Evolutionary conservation across 2,113 vertebrate genomes (phyloP).

Genomic region (Calidris pugnax): DNA sequence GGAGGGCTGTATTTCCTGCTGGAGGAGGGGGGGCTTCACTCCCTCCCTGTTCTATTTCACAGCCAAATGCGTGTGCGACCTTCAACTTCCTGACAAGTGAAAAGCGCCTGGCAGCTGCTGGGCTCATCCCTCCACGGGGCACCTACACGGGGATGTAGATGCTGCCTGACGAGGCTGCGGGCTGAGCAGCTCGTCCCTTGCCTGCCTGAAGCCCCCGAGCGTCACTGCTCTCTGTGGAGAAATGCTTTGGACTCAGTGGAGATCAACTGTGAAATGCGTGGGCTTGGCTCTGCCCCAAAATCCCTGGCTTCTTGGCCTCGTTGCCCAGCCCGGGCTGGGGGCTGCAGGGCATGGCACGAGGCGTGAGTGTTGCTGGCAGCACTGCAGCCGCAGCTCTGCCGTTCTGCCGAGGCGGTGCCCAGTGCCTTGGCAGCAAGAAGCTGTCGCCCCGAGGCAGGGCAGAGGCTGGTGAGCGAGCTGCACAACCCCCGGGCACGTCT

Average conservation of each 20-base stretch:
- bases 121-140: slow-evolving; percentile 84
- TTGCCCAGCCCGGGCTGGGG: neutral
- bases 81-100: slow-evolving; percentile 93
- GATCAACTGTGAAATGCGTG: rapidly evolving
- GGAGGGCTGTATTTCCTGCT: neutral
- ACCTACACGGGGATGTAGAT: neutral
- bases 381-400: neutral
- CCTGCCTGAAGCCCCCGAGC: rapidly evolving
- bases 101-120: slow-evolving; percentile 82
- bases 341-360: neutral
- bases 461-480: neutral
- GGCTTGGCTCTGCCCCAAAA: neutral
- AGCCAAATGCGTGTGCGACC: slow-evolving; percentile 95
- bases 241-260: rapidly evolving
- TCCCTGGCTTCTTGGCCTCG: neutral
- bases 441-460: rapidly evolving
- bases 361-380: neutral
- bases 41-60: neutral
- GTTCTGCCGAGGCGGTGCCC: neutral
- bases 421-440: neutral
- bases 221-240: rapidly evolving
- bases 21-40: neutral
- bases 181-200: neutral
- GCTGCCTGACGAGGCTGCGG: rapidly evolving
- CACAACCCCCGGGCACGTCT: rapidly evolving